Evolutionary conservation across 2,797 vertebrate genomes (phyloP).

Genomic region (Fundulus diaphanus): DNA sequence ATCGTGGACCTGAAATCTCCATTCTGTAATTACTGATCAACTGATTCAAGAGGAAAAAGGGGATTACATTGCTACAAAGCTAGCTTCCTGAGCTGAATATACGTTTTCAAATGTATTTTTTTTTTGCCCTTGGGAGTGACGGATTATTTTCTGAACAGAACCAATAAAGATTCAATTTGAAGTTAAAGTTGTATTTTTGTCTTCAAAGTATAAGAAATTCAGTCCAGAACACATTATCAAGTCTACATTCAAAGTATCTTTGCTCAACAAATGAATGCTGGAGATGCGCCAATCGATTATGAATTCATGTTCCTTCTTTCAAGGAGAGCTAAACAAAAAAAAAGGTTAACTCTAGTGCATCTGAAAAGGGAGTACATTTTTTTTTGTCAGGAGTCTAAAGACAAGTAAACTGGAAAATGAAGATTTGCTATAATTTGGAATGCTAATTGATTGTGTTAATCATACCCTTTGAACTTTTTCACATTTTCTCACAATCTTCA

Average conservation of each 20-base stretch:
- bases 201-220: neutral
- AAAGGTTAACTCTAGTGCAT: too few species aligned
- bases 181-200: neutral
- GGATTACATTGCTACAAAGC: neutral
- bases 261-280: too few species aligned
- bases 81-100: constrained; percentile 33
- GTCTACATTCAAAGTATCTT: too few species aligned
- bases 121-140: constrained; percentile 22
- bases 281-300: too few species aligned
- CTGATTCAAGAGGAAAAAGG: neutral
- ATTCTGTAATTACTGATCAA: neutral
- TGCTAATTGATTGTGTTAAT: too few species aligned
- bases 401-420: too few species aligned
- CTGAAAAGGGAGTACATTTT: too few species aligned
- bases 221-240: neutral
- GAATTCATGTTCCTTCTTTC: too few species aligned
- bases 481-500: neutral
- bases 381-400: too few species aligned
- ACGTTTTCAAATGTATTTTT: constrained; percentile 28
- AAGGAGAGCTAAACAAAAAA: too few species aligned
- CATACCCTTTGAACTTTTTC: neutral
- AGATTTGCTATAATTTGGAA: too few species aligned
- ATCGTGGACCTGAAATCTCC: constrained; percentile 23
- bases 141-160: constrained; percentile 29
- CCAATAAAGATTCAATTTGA: constrained; percentile 47